Conservation (phyloP, 1,140 invertebrate genomes). For the Eriocheir sinensis region DNA sequence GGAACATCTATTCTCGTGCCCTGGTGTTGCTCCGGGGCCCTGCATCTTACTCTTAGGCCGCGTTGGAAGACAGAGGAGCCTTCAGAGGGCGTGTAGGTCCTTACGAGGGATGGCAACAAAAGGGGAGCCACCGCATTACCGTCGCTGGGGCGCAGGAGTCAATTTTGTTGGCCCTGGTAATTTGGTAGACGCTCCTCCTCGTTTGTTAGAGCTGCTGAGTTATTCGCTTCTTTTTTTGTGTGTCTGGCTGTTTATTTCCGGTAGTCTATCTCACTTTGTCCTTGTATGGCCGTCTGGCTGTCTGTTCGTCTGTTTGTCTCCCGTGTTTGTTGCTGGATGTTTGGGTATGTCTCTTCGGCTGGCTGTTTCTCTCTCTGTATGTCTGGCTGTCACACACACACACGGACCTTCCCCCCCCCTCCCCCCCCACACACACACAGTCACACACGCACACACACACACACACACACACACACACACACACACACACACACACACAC, state of each 20-base stretch:
- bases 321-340: too few species aligned
- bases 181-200: background rate
- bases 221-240: background rate
- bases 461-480: conserved; percentile 19
- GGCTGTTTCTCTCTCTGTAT: background rate
- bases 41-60: background rate
- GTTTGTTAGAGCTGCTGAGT: background rate
- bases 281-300: background rate
- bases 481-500: conserved; percentile 22
- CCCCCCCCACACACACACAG: conserved; percentile 5
- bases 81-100: background rate
- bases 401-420: too few species aligned
- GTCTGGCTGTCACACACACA: too few species aligned
- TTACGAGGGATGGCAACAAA: background rate
- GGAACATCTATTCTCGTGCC: background rate
- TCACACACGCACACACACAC: conserved; percentile 20
- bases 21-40: background rate
- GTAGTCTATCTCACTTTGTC: background rate
- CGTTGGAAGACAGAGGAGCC: background rate
- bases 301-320: too few species aligned
- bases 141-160: background rate
- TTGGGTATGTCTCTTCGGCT: too few species aligned
- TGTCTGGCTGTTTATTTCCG: background rate
- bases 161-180: background rate
- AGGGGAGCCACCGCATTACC: background rate